A percentile compares a stretch with the other conserved stretches of the same genome.
Conservation (phyloP, 2,888 invertebrate genomes). For the Athetis lepigone region DNA sequence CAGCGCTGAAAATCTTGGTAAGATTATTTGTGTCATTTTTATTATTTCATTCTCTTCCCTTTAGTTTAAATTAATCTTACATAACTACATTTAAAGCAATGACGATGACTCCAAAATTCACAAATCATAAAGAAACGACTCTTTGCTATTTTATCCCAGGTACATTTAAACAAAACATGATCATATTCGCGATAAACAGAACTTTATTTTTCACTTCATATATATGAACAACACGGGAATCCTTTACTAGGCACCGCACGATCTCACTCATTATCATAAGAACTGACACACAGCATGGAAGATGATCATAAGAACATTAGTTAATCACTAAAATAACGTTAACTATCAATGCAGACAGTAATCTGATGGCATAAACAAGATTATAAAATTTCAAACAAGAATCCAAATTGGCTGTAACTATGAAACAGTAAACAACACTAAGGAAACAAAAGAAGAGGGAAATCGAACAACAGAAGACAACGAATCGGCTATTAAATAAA, state of each 20-base stretch:
- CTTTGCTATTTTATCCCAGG: constrained; percentile 35
- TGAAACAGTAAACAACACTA: constrained; percentile 52
- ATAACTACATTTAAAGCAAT: constrained; percentile 30
- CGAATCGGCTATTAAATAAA: constrained; percentile 47
- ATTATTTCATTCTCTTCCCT: constrained; percentile 8
- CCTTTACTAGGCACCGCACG: constrained; percentile 52
- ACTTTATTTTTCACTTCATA: constrained; percentile 36
- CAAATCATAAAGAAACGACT: constrained; percentile 9
- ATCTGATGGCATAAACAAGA: constrained; percentile 52
- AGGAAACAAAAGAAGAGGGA: constrained; percentile 58
- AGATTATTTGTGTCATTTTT: constrained; percentile 64
- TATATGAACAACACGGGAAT: constrained; percentile 46
- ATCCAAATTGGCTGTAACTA: constrained; percentile 49
- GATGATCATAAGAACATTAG: constrained; percentile 31
- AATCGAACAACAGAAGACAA: constrained; percentile 52
- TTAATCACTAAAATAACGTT: constrained; percentile 22
- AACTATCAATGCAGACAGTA: constrained; percentile 39
- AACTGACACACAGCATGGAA: constrained; percentile 60
- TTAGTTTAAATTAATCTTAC: constrained; percentile 17
- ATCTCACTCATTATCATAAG: constrained; percentile 55
- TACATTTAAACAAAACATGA: constrained; percentile 55
- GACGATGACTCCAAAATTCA: constrained; percentile 13
- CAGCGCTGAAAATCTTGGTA: constrained; percentile 94
- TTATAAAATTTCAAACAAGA: constrained; percentile 49
- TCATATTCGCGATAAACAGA: constrained; percentile 42